A percentile compares a stretch with the other conserved stretches of the same genome.
Conservation (phyloP, 2,888 invertebrate species). For the Nemapogon koenigi region DNA sequence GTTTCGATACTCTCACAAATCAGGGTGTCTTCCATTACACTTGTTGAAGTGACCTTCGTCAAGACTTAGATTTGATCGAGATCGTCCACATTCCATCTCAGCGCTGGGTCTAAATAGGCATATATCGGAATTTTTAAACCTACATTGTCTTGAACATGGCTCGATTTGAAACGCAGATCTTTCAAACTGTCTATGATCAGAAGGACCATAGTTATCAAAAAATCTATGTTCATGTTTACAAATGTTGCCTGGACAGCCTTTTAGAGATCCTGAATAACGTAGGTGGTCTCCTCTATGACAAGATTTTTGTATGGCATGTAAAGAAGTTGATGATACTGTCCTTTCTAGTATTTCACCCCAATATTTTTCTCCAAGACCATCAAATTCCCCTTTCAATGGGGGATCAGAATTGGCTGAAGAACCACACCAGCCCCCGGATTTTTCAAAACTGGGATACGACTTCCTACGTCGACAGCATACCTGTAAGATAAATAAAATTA, state of each 20-base stretch:
- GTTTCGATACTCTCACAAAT: slow-evolving; percentile 61
- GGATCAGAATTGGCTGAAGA: slow-evolving; percentile 56
- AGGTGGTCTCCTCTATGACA: slow-evolving; percentile 46
- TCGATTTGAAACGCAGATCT: slow-evolving; percentile 56
- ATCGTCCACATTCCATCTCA: slow-evolving; percentile 48
- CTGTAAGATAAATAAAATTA: slow-evolving; percentile 30
- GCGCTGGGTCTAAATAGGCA: slow-evolving; percentile 51
- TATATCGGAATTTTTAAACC: slow-evolving; percentile 53
- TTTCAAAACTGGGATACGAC: slow-evolving; percentile 47
- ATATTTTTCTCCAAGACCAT: slow-evolving; percentile 73
- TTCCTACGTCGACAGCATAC: slow-evolving; percentile 50
- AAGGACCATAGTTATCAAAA: slow-evolving; percentile 46
- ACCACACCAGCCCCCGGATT: slow-evolving; percentile 53
- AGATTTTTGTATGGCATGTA: slow-evolving; percentile 71
- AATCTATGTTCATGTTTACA: slow-evolving; percentile 54
- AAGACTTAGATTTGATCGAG: slow-evolving; percentile 55
- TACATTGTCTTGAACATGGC: slow-evolving; percentile 52
- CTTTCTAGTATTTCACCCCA: slow-evolving; percentile 82
- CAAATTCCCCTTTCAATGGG: slow-evolving; percentile 65
- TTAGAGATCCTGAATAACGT: slow-evolving; percentile 52
- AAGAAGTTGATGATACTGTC: slow-evolving; percentile 76
- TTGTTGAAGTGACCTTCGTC: slow-evolving; percentile 57
- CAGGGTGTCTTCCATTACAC: slow-evolving; percentile 56
- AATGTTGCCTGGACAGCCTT: slow-evolving; percentile 42
- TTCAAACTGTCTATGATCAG: slow-evolving; percentile 50